Evolutionary conservation across 2,797 vertebrate genomes (phyloP).

Genomic region (Gallirallus australis): DNA sequence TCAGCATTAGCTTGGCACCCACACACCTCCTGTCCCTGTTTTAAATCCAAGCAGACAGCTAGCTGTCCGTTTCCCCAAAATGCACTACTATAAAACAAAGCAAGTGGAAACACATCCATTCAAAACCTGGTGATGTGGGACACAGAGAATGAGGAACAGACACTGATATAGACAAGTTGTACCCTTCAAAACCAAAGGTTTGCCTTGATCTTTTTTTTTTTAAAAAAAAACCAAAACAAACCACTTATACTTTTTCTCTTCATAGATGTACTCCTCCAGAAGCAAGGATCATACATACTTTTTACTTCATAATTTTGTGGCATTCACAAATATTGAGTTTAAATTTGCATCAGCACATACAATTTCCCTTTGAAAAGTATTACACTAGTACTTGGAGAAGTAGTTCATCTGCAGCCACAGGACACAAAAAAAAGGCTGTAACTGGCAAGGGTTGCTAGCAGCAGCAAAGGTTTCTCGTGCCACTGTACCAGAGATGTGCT

Average conservation of each 20-base stretch:
- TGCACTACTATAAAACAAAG: background rate
- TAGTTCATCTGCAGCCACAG: background rate
- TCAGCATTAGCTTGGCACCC: background rate
- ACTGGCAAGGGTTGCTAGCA: background rate
- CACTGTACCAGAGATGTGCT: background rate
- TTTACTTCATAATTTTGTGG: background rate
- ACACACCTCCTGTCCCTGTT: background rate
- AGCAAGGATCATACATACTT: background rate
- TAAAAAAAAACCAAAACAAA: too few species aligned
- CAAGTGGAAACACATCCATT: accelerated
- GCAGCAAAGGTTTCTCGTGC: background rate
- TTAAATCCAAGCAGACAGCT: background rate
- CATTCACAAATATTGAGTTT: background rate
- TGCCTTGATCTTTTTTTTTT: background rate
- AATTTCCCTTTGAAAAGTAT: background rate
- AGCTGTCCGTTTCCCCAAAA: too few species aligned
- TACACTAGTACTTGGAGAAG: background rate
- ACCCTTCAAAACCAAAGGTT: background rate
- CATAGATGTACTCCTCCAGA: background rate
- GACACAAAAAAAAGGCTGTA: background rate
- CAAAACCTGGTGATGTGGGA: background rate
- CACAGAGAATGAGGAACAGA: background rate
- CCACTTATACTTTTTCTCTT: background rate
- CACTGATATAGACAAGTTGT: background rate
- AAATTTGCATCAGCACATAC: background rate